A percentile compares a stretch with the other conserved stretches of the same genome.
Evolutionary conservation across 1,140 invertebrate species (phyloP).

Genomic region (Drosophila carrolli): DNA sequence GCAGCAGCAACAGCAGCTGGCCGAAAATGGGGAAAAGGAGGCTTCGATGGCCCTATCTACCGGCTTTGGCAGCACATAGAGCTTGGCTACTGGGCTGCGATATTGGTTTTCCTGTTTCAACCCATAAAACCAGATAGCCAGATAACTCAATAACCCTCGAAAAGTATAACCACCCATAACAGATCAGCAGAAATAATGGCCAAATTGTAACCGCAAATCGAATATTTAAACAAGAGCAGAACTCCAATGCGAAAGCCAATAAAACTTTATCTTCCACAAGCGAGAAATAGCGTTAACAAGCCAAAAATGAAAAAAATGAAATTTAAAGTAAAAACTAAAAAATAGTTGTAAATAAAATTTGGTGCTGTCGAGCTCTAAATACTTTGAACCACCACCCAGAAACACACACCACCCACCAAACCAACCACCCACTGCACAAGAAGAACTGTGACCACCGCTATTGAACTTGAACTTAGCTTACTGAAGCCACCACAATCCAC

Average conservation of each 20-base stretch:
- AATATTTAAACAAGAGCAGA: slow-evolving; percentile 31
- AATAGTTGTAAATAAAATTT: slow-evolving; percentile 46
- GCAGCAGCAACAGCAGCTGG: slow-evolving; percentile 37
- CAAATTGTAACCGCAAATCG: slow-evolving; percentile 22
- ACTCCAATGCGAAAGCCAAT: slow-evolving; percentile 38
- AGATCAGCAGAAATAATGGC: slow-evolving; percentile 17
- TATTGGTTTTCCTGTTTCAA: slow-evolving; percentile 84
- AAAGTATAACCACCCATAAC: slow-evolving; percentile 13
- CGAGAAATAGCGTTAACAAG: slow-evolving; percentile 24
- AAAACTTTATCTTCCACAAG: slow-evolving; percentile 30
- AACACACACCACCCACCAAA: slow-evolving; percentile 40
- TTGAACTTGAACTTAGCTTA: slow-evolving; percentile 53
- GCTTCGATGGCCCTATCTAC: slow-evolving; percentile 40
- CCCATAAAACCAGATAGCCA: slow-evolving; percentile 44
- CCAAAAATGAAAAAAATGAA: slow-evolving; percentile 10
- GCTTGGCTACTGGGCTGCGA: slow-evolving; percentile 74
- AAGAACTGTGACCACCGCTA: slow-evolving; percentile 74
- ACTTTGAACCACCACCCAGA: slow-evolving; percentile 32
- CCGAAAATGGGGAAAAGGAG: slow-evolving; percentile 82
- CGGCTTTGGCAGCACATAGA: slow-evolving; percentile 79
- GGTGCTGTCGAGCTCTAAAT: slow-evolving; percentile 33
- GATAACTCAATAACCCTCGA: slow-evolving; percentile 16
- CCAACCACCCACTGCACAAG: slow-evolving; percentile 56
- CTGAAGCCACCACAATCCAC: slow-evolving; percentile 39
- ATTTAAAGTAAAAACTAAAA: slow-evolving; percentile 6